Percentiles rank a stretch among this genome's conserved stretches.
These are phyloP conservation scores for Meloidogyne exigua DNA, from an alignment of 1,140 invertebrate genomes.

Conservation along the genomic window DNA sequence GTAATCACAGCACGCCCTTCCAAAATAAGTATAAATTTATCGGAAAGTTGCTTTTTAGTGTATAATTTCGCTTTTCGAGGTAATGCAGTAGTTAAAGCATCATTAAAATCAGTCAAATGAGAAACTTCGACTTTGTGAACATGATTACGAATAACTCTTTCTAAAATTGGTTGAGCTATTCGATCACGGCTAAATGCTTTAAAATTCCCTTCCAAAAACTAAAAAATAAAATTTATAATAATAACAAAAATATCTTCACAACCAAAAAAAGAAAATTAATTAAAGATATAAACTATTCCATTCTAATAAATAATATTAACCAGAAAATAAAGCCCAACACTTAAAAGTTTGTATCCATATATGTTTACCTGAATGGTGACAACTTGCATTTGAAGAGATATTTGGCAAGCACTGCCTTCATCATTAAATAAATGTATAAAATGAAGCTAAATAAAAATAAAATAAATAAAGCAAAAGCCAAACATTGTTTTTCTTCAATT, in stretches of 20 bases:
- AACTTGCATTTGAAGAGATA: constrained; percentile 62
- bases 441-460: background rate
- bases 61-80: constrained; percentile 57
- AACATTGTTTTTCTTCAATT: constrained; percentile 41
- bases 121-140: constrained; percentile 61
- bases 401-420: constrained; percentile 44
- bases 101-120: constrained; percentile 55
- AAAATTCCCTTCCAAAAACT: constrained; percentile 31
- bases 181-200: constrained; percentile 34
- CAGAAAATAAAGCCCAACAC: no score
- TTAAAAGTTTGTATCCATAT: background rate
- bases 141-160: constrained; percentile 60
- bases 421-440: constrained; percentile 26
- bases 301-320: no score
- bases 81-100: constrained; percentile 41
- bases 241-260: background rate
- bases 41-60: constrained; percentile 55
- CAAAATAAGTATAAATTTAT: constrained; percentile 61
- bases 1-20: constrained; percentile 60
- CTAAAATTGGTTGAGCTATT: constrained; percentile 54
- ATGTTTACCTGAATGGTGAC: constrained; percentile 54
- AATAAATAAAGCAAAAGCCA: constrained; percentile 7
- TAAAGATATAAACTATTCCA: no score
- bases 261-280: no score
- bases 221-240: constrained; percentile 1